Evolutionary conservation across 2,797 vertebrate genomes (phyloP), one percentile per base, ranked within the genome.

Genomic region (Brachymystax lenok): DNA sequence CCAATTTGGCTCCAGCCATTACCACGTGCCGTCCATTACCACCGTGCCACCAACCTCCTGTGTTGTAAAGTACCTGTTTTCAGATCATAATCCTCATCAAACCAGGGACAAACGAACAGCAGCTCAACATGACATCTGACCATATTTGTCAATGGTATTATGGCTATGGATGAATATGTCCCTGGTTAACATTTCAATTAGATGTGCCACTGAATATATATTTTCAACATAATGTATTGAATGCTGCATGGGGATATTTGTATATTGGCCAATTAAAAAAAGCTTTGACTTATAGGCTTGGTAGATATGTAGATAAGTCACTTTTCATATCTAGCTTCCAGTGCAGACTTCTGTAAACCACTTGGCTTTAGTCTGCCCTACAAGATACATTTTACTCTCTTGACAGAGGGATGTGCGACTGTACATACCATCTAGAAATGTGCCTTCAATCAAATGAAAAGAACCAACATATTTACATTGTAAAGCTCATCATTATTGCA

Each of bases 401-500:
- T 73, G 50, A 81, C 40, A 88, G 82, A 88, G 56, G 35, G 33
- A 79, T 83, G 61, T 78, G 79, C 67, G 66, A 66, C 50, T 74
- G 16, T 80, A 68, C 71, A 68, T 73, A 80, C 52, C 63, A 54
- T 73, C 61, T 78, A 40, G 73, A 87, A 88, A 87, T 69, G 30
- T 21, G 4, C 81, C 74, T 85, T 79, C 82, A 70, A 84, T 83
- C 74, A 61, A 78, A 82, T 63, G 80, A 73, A 79, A 80, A 79
- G 83, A 87, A 89, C 80, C 52, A 77, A 46, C 82, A 78, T 89
- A 87, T 88, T 90, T 84, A 89, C 89, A 89, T 79, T 56, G 80
- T 79, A 81, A 80, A 84, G 81, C 77, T 86, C 71, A 78, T 85
- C 81, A 81, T 94, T 93, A 94, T 94, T 94, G 92, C 92, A 88